Evolutionary conservation across 2,888 invertebrate species (phyloP).

Genomic region (Marasmarcha lunaedactyla): DNA sequence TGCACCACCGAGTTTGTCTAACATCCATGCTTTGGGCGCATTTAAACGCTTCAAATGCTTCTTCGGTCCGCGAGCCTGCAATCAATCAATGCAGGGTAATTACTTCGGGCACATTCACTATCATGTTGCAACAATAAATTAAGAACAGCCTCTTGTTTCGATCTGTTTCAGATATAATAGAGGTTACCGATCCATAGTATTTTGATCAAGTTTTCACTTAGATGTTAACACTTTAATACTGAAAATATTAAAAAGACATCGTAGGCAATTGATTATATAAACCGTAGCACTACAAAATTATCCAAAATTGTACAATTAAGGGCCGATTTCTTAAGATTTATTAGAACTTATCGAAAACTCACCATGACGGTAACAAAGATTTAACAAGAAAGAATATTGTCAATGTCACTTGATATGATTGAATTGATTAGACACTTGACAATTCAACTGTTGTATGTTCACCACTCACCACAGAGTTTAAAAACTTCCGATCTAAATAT

Average conservation of each 20-base stretch:
- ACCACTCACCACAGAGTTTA: too few relatives aligned
- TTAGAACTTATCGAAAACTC: slow-evolving; percentile 28
- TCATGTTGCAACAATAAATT: slow-evolving; percentile 1
- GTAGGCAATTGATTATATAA: too few relatives aligned
- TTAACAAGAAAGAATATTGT: slow-evolving; percentile 40
- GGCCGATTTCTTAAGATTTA: slow-evolving; percentile 25
- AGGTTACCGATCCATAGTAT: not conserved
- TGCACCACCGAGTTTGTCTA: slow-evolving; percentile 98
- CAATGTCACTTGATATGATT: too few relatives aligned
- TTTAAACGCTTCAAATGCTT: slow-evolving; percentile 99
- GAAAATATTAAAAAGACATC: too few relatives aligned
- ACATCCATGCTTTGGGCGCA: slow-evolving; percentile 99
- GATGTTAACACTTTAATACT: too few relatives aligned
- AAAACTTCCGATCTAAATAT: too few relatives aligned
- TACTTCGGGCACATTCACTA: not conserved
- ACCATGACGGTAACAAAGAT: slow-evolving; percentile 57
- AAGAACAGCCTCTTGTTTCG: not conserved
- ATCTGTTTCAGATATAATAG: not conserved
- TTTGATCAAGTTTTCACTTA: too few relatives aligned
- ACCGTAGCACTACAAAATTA: too few relatives aligned
- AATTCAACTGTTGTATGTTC: too few relatives aligned
- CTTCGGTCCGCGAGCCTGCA: slow-evolving; percentile 97
- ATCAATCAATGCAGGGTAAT: slow-evolving; percentile 18
- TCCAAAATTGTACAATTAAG: too few relatives aligned
- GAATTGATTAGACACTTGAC: too few relatives aligned